phyloP scores from a whole-genome alignment of 2,113 vertebrate species.

The Microcebus ravelobensis region DNA sequence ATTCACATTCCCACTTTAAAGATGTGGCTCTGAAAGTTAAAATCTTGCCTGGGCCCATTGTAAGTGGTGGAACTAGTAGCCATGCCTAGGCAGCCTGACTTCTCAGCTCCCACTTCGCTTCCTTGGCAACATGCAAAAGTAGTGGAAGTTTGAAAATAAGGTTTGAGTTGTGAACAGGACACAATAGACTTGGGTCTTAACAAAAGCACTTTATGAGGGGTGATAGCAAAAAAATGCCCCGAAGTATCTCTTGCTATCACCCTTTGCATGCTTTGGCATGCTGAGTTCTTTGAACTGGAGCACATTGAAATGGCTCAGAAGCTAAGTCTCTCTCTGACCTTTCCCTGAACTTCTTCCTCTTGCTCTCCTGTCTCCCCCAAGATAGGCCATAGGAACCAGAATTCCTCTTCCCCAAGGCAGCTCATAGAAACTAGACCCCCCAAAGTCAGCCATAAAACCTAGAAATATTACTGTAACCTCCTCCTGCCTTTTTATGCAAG shows the following conservation, averaged over 20 bases:
- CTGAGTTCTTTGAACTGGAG: background rate
- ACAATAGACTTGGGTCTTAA: background rate
- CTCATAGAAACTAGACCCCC: background rate
- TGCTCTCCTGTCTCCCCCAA: background rate
- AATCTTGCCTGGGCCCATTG: background rate
- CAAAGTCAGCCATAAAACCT: background rate
- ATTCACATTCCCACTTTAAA: background rate
- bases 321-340: background rate
- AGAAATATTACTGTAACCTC: background rate
- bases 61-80: no score
- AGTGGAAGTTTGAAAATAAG: background rate
- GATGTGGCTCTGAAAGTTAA: background rate
- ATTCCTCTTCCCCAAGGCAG: background rate
- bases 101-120: background rate
- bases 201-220: background rate
- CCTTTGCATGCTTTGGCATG: background rate
- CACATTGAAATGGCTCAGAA: background rate
- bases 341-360: background rate
- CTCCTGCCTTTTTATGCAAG: background rate
- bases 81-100: background rate
- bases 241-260: background rate
- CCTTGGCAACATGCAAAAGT: background rate
- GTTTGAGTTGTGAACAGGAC: background rate
- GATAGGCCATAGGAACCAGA: background rate
- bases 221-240: background rate